phyloP scores from a whole-genome alignment of 1,140 invertebrate species.

The Aphis craccivora region DNA sequence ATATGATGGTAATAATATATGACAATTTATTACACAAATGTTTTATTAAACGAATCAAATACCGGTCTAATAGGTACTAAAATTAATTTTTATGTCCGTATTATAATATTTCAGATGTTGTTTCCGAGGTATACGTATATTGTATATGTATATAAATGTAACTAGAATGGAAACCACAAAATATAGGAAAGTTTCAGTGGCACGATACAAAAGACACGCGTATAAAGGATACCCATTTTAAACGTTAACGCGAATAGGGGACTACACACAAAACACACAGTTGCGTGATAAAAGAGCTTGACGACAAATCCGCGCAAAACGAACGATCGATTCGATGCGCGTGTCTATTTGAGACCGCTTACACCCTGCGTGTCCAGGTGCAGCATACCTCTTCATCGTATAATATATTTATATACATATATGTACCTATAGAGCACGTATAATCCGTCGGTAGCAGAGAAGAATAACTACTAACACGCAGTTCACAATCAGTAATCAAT shows the following conservation, averaged over 20 bases:
- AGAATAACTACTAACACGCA: too few species aligned
- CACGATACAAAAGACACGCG: neutral
- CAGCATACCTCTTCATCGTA: neutral
- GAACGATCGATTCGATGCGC: slow-evolving; percentile 1
- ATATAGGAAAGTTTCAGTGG: neutral
- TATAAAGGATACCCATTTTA: neutral
- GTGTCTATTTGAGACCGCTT: neutral
- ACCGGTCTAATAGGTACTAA: too few species aligned
- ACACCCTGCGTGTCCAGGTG: neutral
- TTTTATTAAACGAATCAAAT: neutral
- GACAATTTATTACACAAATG: neutral
- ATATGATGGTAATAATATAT: neutral
- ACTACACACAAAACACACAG: neutral
- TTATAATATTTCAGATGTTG: neutral
- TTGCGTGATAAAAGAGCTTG: neutral
- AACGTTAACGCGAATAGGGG: neutral
- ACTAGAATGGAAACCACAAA: neutral
- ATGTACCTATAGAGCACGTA: too few species aligned
- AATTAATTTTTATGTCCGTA: neutral
- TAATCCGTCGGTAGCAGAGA: too few species aligned
- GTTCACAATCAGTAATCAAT: too few species aligned
- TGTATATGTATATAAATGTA: too few species aligned
- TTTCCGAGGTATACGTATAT: neutral
- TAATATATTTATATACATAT: neutral
- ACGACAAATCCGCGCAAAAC: neutral